These are phyloP conservation scores for Adoxophyes honmai DNA, from an alignment of 1,140 invertebrate genomes.

Conservation along the genomic window DNA sequence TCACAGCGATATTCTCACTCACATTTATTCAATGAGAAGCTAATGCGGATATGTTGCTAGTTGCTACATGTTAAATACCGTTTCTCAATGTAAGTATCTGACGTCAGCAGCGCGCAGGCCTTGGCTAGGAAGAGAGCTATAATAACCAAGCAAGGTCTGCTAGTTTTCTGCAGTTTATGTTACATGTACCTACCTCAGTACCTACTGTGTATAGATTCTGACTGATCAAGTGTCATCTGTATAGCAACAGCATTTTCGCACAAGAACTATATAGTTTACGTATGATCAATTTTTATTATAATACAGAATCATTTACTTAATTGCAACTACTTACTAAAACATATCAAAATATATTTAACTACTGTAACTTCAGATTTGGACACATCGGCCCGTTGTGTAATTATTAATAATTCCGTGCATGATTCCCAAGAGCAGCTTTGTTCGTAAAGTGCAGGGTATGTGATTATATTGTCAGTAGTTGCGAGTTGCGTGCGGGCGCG, in stretches of 20 bases:
- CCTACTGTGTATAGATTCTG: no score
- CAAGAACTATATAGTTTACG: no score
- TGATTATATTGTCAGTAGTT: neutral
- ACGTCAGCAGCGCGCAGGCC: conserved; percentile 59
- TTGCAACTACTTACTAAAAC: neutral
- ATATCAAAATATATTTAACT: no score
- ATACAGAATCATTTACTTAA: no score
- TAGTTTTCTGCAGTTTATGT: conserved; percentile 43
- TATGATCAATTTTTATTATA: no score
- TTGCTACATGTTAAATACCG: conserved; percentile 29
- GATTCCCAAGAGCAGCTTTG: conserved; percentile 35
- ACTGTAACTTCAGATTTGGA: neutral
- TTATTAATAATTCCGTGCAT: neutral
- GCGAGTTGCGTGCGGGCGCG: conserved; percentile 16
- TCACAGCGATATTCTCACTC: no score
- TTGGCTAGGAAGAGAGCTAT: conserved; percentile 63
- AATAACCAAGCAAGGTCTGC: conserved; percentile 59
- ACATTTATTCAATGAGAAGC: no score
- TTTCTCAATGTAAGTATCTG: conserved; percentile 54
- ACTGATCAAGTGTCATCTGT: no score
- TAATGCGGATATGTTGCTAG: no score
- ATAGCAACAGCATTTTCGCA: no score
- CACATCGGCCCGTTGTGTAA: neutral
- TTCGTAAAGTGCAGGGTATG: conserved; percentile 28
- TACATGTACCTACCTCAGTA: no score